phyloP scores from a whole-genome alignment of 2,113 vertebrate species.

The Salvelinus fontinalis region DNA sequence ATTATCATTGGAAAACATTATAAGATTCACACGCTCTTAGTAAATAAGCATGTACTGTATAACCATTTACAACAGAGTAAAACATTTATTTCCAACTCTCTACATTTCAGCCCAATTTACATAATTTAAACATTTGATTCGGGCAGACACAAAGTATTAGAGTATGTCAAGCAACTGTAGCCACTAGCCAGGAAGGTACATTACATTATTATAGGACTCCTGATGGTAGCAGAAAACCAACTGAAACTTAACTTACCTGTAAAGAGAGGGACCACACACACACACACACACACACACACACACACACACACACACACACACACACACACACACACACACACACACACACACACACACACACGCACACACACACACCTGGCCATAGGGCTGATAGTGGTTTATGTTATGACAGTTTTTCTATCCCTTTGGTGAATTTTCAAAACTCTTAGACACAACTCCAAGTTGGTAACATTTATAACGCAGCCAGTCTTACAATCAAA shows the following conservation, averaged over 20 bases:
- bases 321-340: too few species aligned
- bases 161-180: too few species aligned
- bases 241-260: background rate
- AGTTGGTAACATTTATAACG: too few species aligned
- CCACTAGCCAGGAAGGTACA: too few species aligned
- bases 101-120: background rate
- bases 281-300: constrained; percentile 14
- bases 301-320: background rate
- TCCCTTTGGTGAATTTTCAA: too few species aligned
- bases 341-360: too few species aligned
- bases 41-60: too few species aligned
- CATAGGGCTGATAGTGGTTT: constrained; percentile 56
- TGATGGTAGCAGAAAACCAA: background rate
- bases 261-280: constrained; percentile 15
- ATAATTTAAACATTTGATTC: background rate
- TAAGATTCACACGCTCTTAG: too few species aligned
- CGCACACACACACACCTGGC: constrained; percentile 41
- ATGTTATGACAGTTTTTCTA: constrained; percentile 40
- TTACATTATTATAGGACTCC: too few species aligned
- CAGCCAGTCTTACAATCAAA: too few species aligned
- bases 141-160: background rate
- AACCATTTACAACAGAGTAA: background rate
- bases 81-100: background rate
- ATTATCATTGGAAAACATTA: too few species aligned
- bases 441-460: too few species aligned